Evolutionary conservation across 1,140 invertebrate genomes (phyloP), one percentile per base, ranked within the genome.

Genomic region (Coboldia fuscipes): DNA sequence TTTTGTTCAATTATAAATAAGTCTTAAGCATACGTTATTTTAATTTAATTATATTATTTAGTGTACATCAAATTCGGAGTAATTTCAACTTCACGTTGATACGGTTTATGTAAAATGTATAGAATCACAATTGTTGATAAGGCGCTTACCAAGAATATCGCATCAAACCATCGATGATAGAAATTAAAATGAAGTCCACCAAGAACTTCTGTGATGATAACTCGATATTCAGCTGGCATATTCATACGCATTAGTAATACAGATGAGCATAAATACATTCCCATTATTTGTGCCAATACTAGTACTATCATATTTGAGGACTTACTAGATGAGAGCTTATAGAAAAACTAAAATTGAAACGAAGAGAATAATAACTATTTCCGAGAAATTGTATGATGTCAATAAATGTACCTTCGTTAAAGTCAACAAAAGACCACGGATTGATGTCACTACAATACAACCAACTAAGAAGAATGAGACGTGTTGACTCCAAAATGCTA

Each of bases 161-260:
- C 92, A 62, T 99, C 96, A 60, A 98, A 99, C 96, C 96, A 99
- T 32, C 96, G 71, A 60, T 99, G 96, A 56, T 99, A 99, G 65
- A 99, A 99, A 54, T 92, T 97, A 47, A 99, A 99, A 55, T 99
- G 92, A 35, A 99, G 58, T 54, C 97, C 92, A 6, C 94, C 94
- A 1, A 98, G 58, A 1, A 98, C 93, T 66, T 97, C 82, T 0
- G 93, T 97, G 37, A 99, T 94, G 38, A 99, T 98, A 26, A 77
- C 78, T 17, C 93, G 66, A 55, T 99, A 99, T 57, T 98, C 89
- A 1, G 79, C 69, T 6, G 96, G 96, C 89, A 99, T 97, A 56
- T 98, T 99, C 94, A 99, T 98, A 30, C 96, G 62, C 74, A 99
- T 93, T 20, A 99, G 56, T 12, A 99, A 62, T 0, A 99, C 93